Evolutionary conservation across 2,888 invertebrate species (phyloP).

Genomic region (Volucella zonaria): DNA sequence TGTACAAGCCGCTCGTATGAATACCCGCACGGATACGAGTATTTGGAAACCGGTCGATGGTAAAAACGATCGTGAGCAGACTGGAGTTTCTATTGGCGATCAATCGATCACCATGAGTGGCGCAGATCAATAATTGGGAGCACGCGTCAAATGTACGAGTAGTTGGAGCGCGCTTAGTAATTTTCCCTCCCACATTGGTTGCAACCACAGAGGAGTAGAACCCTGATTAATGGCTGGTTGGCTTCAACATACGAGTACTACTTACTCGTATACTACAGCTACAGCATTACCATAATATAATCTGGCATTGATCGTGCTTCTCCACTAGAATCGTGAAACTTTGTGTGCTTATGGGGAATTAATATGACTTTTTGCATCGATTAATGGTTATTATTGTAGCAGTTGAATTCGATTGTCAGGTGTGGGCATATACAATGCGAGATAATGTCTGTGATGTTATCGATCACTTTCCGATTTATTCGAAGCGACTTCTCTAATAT

Average conservation of each 20-base stretch:
- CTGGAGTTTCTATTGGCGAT: slow-evolving; percentile 45
- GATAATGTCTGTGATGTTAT: slow-evolving; percentile 52
- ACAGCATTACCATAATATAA: slow-evolving; percentile 22
- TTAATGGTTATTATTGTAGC: slow-evolving; percentile 57
- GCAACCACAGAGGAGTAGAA: slow-evolving; percentile 10
- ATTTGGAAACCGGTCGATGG: slow-evolving; percentile 39
- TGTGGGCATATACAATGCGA: slow-evolving; percentile 62
- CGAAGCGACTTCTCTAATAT: no score
- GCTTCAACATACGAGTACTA: slow-evolving; percentile 34
- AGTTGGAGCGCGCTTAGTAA: slow-evolving; percentile 52
- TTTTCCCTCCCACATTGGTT: slow-evolving; percentile 60
- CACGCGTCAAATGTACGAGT: slow-evolving; percentile 51
- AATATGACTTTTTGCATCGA: slow-evolving; percentile 19
- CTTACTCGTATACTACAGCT: no score
- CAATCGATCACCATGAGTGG: slow-evolving; percentile 64
- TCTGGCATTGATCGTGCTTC: slow-evolving; percentile 51
- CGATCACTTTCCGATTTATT: slow-evolving; percentile 27
- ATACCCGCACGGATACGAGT: neutral
- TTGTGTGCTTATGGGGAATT: slow-evolving; percentile 12
- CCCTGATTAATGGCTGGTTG: slow-evolving; percentile 59
- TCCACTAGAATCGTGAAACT: slow-evolving; percentile 24
- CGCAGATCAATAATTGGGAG: slow-evolving; percentile 65
- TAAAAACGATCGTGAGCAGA: slow-evolving; percentile 29
- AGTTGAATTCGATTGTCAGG: slow-evolving; percentile 63
- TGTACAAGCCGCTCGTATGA: neutral